Base-by-base conservation (phyloP, 2,888 invertebrate genomes). In the Gari tellinella region DNA sequence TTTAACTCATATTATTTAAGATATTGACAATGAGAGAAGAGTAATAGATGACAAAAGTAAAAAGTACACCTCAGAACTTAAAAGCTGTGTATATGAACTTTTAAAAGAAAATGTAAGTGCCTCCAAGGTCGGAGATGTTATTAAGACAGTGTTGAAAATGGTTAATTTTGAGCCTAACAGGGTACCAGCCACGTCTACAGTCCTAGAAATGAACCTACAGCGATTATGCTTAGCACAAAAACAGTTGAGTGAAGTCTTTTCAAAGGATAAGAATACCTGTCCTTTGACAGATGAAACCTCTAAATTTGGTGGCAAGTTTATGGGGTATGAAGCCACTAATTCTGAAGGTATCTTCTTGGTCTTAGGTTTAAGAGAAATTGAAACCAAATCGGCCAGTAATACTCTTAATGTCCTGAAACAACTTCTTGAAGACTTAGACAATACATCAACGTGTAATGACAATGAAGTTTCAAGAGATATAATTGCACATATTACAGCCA, bases 201-300 rank as follows among this genome's bases (percentile, higher is more conserved):
- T 74, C 4, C 55, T 68, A 2, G 69, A 75, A 55, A 77, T 81
- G 61, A 77, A 72, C 56, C 38, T 77, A 2, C 72, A 74, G 41
- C 41, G 74, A 38, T 45, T 76, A 15, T 49, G 58, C 26, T 37
- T 74, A 31, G 55, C 66, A 43, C 73, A 77, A n/a, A 63, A 49
- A 40, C 72, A 72, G 25, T 26, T 77, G 3, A 21, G 52, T 45
- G 74, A 80, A 41, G 64, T 62, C 1, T 62, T 77, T 61, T 41
- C 73, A 21, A 55, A 64, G n/a, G 58, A 68, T 41, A 41, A 63
- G 17, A 60, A 60, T 31, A 68, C 77, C 12, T 48, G 19, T 43
- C 17, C 63, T 19, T 19, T 64, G 19, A 76, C 76, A 25, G 76
- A 76, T 43, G 66, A 76, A 48, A 72, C 72, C 1, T 76, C 63